These are phyloP conservation scores for Hucho hucho DNA, from an alignment of 2,113 vertebrate species.

Conservation along the genomic window DNA sequence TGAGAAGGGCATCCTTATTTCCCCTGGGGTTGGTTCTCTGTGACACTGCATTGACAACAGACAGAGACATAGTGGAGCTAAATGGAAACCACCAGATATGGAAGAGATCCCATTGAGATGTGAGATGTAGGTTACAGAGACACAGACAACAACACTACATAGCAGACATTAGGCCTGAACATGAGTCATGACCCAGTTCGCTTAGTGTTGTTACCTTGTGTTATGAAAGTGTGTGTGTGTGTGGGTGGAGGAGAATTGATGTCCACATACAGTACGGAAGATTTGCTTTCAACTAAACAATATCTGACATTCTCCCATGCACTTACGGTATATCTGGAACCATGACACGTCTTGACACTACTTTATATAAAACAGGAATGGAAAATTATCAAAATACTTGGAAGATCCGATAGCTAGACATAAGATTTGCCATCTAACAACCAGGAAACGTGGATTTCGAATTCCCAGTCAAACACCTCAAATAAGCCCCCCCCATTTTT, in stretches of 20 bases:
- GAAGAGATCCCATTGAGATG: slow-evolving; percentile 47
- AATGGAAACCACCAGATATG: slow-evolving; percentile 52
- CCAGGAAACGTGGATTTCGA: slow-evolving; percentile 51
- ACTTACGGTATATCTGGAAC: slow-evolving; percentile 48
- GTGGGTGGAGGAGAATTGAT: not conserved
- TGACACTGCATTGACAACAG: slow-evolving; percentile 33
- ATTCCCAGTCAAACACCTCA: slow-evolving; percentile 47
- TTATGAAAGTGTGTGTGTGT: slow-evolving; percentile 30
- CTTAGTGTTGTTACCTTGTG: slow-evolving; percentile 47
- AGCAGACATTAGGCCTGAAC: slow-evolving; percentile 41
- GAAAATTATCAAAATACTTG: slow-evolving; percentile 31
- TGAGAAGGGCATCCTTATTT: slow-evolving; percentile 62
- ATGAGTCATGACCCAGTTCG: slow-evolving; percentile 48
- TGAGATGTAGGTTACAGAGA: slow-evolving; percentile 13
- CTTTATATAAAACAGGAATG: slow-evolving; percentile 41
- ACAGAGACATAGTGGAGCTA: slow-evolving; percentile 44
- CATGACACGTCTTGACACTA: slow-evolving; percentile 3
- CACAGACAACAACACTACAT: not conserved
- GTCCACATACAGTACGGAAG: not conserved
- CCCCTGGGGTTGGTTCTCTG: slow-evolving; percentile 47
- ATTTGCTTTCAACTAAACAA: slow-evolving; percentile 59
- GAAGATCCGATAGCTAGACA: slow-evolving; percentile 39
- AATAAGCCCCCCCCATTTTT: not conserved
- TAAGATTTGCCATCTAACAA: slow-evolving; percentile 43
- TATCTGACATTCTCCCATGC: slow-evolving; percentile 47